Conservation (phyloP, 2,888 invertebrate genomes). For the Ethmia dodecea region DNA sequence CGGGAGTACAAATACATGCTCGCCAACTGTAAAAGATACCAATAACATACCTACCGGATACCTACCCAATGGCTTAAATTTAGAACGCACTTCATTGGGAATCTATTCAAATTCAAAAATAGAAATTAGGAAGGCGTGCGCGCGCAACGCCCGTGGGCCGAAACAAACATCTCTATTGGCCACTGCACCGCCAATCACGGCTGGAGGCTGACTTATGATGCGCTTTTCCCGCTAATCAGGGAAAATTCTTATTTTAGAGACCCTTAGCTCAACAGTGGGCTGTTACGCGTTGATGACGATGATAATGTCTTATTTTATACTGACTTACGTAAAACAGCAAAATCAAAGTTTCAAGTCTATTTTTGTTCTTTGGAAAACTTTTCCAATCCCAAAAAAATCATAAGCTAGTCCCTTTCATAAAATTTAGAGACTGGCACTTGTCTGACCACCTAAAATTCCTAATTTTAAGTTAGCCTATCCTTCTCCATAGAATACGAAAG, state of each 20-base stretch:
- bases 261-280: no score
- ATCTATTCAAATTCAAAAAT: constrained; percentile 63
- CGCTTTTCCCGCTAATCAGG: constrained; percentile 44
- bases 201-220: constrained; percentile 44
- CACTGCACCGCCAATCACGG: constrained; percentile 56
- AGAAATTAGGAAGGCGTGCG: constrained; percentile 65
- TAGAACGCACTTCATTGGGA: constrained; percentile 31
- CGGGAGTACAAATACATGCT: no score
- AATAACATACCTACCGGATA: background rate
- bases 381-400: no score
- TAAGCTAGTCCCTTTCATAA: no score
- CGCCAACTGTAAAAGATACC: no score
- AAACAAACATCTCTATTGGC: constrained; percentile 60
- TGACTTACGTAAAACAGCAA: background rate
- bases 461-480: no score
- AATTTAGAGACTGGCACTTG: no score
- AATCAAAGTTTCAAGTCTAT: no score
- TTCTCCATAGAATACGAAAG: no score
- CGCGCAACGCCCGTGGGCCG: constrained; percentile 44
- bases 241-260: background rate
- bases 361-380: no score
- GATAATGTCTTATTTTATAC: background rate
- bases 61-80: constrained; percentile 26
- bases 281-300: no score
- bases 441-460: no score